Conservation (phyloP, 2,888 invertebrate species). For the Hypena proboscidalis region DNA sequence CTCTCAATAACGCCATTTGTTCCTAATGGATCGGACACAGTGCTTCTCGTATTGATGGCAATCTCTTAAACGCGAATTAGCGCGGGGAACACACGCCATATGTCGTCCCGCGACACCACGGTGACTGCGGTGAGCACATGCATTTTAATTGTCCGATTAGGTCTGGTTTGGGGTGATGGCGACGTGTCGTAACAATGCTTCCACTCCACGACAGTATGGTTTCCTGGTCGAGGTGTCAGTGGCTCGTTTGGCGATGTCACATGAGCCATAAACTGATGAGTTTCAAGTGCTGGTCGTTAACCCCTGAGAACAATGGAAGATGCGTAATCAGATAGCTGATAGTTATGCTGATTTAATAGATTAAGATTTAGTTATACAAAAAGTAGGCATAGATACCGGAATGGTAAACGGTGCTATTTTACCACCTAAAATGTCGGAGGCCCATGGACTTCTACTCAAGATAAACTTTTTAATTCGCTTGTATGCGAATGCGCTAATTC, state of each 20-base stretch:
- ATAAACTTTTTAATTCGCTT: no score
- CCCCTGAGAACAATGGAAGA: constrained; percentile 22
- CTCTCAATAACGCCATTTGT: constrained; percentile 76
- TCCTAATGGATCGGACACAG: constrained; percentile 76
- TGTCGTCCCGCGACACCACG: constrained; percentile 56
- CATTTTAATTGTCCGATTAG: constrained; percentile 68
- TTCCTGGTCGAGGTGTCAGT: constrained; percentile 13
- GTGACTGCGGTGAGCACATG: constrained; percentile 44
- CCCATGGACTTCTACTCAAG: no score
- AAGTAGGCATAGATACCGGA: no score
- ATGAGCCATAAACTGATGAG: constrained; percentile 16
- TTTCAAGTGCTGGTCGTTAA: constrained; percentile 33
- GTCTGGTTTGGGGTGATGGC: constrained; percentile 45
- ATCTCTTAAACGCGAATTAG: constrained; percentile 81
- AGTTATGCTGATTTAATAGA: background rate
- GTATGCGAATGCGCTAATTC: no score
- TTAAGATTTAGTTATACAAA: background rate
- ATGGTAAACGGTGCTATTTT: no score
- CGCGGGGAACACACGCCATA: constrained; percentile 66
- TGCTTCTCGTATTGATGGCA: constrained; percentile 67
- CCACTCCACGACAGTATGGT: constrained; percentile 26
- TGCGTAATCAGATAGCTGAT: constrained; percentile 5
- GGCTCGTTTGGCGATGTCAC: constrained; percentile 9
- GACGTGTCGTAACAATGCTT: constrained; percentile 20
- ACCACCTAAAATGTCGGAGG: no score